A percentile compares a stretch with the other conserved stretches of the same genome.
These are phyloP conservation scores for Amiota minor DNA, from an alignment of 2,888 invertebrate genomes.

Conservation along the genomic window DNA sequence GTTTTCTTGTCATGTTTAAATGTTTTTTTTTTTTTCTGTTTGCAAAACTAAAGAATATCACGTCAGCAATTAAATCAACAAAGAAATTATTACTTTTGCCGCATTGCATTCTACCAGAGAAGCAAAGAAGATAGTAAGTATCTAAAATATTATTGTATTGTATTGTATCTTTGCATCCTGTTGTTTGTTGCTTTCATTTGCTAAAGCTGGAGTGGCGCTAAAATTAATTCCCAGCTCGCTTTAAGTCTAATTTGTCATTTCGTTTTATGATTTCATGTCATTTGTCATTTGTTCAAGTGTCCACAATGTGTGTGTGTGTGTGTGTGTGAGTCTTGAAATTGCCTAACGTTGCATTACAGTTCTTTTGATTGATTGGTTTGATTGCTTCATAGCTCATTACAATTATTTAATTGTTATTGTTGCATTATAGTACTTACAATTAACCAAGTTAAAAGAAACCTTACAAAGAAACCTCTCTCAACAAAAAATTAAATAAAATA, in stretches of 20 bases:
- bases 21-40: conserved; percentile 24
- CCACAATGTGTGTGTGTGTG: no score
- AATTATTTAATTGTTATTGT: no score
- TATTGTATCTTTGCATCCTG: background rate
- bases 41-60: conserved; percentile 10
- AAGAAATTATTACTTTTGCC: conserved; percentile 27
- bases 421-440: no score
- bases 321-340: conserved; percentile 43
- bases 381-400: no score
- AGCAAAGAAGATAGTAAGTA: no score
- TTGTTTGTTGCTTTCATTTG: background rate
- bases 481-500: no score
- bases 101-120: background rate
- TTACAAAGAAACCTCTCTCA: no score
- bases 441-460: no score
- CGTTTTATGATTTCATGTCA: conserved; percentile 60
- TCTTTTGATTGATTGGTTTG: no score
- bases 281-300: conserved; percentile 66
- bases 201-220: background rate
- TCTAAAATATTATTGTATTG: no score
- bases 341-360: conserved; percentile 41
- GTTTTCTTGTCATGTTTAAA: background rate
- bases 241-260: conserved; percentile 52
- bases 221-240: background rate
- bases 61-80: conserved; percentile 37